A percentile compares a stretch with the other conserved stretches of the same genome.
phyloP scores from a whole-genome alignment of 2,888 invertebrate genomes.

The Thymelicus sylvestris region DNA sequence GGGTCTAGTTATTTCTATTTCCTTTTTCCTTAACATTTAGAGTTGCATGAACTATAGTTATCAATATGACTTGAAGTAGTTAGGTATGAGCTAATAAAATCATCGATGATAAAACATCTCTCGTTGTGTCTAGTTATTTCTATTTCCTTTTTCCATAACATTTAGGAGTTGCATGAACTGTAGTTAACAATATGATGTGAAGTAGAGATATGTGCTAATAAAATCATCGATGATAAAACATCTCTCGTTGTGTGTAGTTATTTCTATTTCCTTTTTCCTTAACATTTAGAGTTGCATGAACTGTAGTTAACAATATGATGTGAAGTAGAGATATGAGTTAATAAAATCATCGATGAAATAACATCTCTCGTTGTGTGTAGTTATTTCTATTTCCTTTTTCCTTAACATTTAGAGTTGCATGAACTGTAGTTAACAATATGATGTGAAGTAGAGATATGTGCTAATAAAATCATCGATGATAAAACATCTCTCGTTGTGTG shows the following conservation, averaged over 20 bases:
- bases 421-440: neutral
- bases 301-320: neutral
- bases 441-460: no score
- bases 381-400: neutral
- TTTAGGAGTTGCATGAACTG: neutral
- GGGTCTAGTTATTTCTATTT: slow-evolving; percentile 1
- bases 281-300: neutral
- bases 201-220: no score
- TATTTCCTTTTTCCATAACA: neutral
- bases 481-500: neutral
- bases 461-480: no score
- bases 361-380: neutral
- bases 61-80: no score
- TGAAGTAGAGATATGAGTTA: no score
- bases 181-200: no score
- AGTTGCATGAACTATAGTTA: no score
- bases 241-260: neutral
- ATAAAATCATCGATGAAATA: no score
- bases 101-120: no score
- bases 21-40: slow-evolving; percentile 2
- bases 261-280: slow-evolving; percentile 2
- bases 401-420: neutral
- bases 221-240: no score
- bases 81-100: no score
- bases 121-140: slow-evolving; percentile 3